These are phyloP conservation scores for Itoplectis maculator DNA, from an alignment of 2,888 invertebrate species.

Conservation along the genomic window DNA sequence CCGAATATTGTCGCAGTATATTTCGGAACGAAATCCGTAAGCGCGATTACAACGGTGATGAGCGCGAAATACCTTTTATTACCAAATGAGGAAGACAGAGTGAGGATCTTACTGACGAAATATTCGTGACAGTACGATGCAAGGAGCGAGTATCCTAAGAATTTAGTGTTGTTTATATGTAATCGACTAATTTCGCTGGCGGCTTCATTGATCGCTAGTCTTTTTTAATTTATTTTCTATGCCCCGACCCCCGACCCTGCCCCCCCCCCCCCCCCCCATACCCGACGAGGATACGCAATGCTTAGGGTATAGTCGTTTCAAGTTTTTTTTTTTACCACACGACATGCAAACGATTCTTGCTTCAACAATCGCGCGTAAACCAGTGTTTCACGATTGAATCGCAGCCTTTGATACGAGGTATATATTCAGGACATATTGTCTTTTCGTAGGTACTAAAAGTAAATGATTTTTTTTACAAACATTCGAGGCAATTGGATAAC, in stretches of 20 bases:
- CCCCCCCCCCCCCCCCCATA: neutral
- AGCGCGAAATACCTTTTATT: constrained; percentile 52
- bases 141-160: constrained; percentile 13
- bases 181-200: constrained; percentile 23
- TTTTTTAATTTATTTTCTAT: constrained; percentile 57
- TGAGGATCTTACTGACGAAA: constrained; percentile 47
- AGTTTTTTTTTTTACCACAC: constrained; percentile 38
- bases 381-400: constrained; percentile 4
- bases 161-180: constrained; percentile 37
- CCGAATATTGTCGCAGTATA: constrained; percentile 61
- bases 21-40: constrained; percentile 53
- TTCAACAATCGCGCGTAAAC: constrained; percentile 25
- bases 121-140: constrained; percentile 34
- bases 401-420: constrained; percentile 23
- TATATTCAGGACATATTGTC: constrained; percentile 1
- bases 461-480: constrained; percentile 7
- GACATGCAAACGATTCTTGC: constrained; percentile 40
- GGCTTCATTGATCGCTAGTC: neutral
- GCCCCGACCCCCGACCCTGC: neutral
- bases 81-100: constrained; percentile 57
- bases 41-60: constrained; percentile 39
- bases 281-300: constrained; percentile 31
- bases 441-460: constrained; percentile 16
- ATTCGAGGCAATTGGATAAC: neutral
- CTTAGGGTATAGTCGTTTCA: constrained; percentile 31